Conservation (phyloP, 1,140 invertebrate species). For the Myzus persicae region DNA sequence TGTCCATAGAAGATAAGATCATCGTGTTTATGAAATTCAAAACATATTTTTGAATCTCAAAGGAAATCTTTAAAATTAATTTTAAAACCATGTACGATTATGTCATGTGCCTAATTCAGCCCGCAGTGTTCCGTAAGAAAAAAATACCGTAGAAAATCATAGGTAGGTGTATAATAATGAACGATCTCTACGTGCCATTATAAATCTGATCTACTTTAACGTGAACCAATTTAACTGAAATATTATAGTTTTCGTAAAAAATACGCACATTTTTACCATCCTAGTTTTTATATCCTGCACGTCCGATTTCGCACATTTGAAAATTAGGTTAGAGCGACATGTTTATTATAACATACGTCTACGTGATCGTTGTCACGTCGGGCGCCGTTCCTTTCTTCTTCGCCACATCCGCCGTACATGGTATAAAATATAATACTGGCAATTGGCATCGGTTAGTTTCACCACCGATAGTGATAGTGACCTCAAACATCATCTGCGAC, state of each 20-base stretch:
- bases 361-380: slow-evolving; percentile 44
- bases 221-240: neutral
- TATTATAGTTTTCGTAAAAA: neutral
- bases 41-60: neutral
- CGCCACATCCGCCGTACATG: neutral
- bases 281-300: neutral
- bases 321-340: slow-evolving; percentile 25
- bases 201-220: slow-evolving; percentile 17
- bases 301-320: neutral
- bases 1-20: neutral
- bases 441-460: slow-evolving; percentile 42
- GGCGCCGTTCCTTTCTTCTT: slow-evolving; percentile 46
- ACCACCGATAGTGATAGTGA: slow-evolving; percentile 5
- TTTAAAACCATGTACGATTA: neutral
- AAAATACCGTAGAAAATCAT: neutral
- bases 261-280: neutral
- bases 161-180: neutral
- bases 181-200: neutral
- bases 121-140: neutral
- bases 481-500: neutral
- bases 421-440: neutral
- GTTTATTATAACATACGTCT: neutral
- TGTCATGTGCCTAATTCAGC: neutral
- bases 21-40: neutral
- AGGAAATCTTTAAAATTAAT: neutral